Conservation (phyloP, 92 coral and sea anemone genomes). For the Heliopora coerulea region DNA sequence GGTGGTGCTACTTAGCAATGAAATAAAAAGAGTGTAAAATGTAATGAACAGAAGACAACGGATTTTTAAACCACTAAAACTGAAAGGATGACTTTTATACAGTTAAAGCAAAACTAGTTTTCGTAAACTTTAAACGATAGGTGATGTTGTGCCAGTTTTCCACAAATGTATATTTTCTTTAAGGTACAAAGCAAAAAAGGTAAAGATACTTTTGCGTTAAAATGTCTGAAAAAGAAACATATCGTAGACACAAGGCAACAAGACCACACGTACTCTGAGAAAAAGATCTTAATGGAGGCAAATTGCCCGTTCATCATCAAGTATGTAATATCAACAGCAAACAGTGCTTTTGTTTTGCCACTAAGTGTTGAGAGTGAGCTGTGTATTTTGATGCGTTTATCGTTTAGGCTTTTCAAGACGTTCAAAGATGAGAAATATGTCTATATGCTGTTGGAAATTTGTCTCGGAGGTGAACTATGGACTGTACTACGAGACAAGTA, state of each 20-base stretch:
- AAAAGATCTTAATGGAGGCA: constrained; percentile 75
- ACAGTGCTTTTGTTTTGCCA: too few species aligned
- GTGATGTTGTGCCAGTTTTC: too few species aligned
- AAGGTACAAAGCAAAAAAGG: constrained; percentile 89
- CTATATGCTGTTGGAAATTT: constrained; percentile 89
- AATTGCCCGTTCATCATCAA: constrained; percentile 82
- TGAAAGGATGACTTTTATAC: too few species aligned
- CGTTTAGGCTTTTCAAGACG: constrained; percentile 77
- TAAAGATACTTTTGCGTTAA: constrained; percentile 79
- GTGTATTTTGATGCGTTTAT: background rate
- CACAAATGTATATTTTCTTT: background rate
- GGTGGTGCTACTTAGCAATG: too few species aligned
- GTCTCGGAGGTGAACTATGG: constrained; percentile 98
- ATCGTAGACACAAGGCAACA: constrained; percentile 92
- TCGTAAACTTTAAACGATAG: too few species aligned
- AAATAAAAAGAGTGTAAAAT: too few species aligned
- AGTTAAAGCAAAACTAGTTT: too few species aligned
- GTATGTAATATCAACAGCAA: constrained; percentile 59
- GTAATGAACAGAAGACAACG: too few species aligned
- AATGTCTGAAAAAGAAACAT: constrained; percentile 94
- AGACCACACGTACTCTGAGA: constrained; percentile 93
- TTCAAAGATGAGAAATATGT: constrained; percentile 90
- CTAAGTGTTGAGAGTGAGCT: background rate
- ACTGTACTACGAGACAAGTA: constrained; percentile 89
- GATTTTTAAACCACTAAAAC: too few species aligned